Evolutionary conservation across 2,888 invertebrate genomes (phyloP).

Genomic region (Caenorhabditis becei): DNA sequence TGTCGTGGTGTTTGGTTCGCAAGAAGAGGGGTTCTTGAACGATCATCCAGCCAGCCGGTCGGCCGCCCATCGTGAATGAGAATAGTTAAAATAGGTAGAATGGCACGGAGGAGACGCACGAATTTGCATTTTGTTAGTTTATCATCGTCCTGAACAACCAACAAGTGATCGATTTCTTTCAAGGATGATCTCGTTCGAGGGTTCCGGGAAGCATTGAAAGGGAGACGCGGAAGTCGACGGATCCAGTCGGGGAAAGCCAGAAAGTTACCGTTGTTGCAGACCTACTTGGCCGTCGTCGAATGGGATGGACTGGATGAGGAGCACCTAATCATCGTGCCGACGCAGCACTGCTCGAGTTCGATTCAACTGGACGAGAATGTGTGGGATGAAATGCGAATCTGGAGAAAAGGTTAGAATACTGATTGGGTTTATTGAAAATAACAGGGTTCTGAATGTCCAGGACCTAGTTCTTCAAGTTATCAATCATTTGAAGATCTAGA

Average conservation of each 20-base stretch:
- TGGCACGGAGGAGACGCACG: background rate
- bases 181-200: background rate
- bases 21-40: conserved; percentile 30
- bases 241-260: background rate
- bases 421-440: no score
- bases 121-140: conserved; percentile 27
- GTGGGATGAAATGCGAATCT: conserved; percentile 91
- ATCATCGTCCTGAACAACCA: conserved; percentile 1
- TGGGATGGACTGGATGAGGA: conserved; percentile 89
- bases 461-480: no score
- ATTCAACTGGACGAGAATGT: conserved; percentile 94
- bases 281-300: conserved; percentile 90
- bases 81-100: conserved; percentile 19
- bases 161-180: background rate
- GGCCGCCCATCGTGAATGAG: conserved; percentile 41
- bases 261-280: conserved; percentile 81
- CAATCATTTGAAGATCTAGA: no score
- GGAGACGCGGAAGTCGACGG: background rate
- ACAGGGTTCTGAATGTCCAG: no score
- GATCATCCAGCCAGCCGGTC: conserved; percentile 18
- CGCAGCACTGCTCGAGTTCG: conserved; percentile 88
- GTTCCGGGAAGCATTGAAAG: background rate
- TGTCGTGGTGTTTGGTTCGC: conserved; percentile 42
- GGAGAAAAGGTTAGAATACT: conserved; percentile 87
- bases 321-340: conserved; percentile 90